Conservation (phyloP, 2,797 vertebrate genomes). For the Peromyscus attwateri region DNA sequence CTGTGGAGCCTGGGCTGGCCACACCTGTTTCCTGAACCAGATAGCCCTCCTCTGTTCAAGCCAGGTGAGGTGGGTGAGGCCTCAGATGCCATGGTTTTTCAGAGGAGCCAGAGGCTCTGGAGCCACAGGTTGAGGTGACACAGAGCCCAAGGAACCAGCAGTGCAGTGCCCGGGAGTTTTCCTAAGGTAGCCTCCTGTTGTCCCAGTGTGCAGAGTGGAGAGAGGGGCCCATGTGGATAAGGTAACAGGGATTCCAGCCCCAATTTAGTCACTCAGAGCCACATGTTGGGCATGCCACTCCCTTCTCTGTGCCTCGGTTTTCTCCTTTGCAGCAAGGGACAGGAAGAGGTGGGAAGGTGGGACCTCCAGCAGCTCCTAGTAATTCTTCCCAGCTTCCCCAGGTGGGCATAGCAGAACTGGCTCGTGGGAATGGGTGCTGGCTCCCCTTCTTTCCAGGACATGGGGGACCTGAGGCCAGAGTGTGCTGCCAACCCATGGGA, state of each 20-base stretch:
- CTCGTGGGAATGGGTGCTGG: not conserved
- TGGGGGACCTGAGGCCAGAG: not conserved
- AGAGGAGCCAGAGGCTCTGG: not conserved
- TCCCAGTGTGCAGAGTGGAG: not conserved
- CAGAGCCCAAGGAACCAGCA: not conserved
- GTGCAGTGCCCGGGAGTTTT: accelerated
- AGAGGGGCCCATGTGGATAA: not conserved
- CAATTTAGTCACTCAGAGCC: not conserved
- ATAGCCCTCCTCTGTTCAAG: not conserved
- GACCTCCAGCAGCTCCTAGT: not conserved
- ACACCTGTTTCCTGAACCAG: not conserved
- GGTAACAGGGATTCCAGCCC: not conserved
- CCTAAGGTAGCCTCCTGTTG: not conserved
- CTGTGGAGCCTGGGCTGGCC: not conserved
- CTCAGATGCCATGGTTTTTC: not conserved
- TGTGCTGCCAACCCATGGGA: slow-evolving; percentile 31
- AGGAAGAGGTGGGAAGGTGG: accelerated
- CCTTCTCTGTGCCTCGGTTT: not conserved
- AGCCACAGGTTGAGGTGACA: not conserved
- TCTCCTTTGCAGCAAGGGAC: not conserved
- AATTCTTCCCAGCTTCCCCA: not conserved
- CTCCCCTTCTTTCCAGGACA: not conserved
- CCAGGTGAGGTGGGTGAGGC: not conserved
- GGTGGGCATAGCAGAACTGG: not conserved
- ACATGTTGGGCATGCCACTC: not conserved